Evolutionary conservation across 2,797 vertebrate genomes (phyloP).

Genomic region (Crocidura indochinensis): DNA sequence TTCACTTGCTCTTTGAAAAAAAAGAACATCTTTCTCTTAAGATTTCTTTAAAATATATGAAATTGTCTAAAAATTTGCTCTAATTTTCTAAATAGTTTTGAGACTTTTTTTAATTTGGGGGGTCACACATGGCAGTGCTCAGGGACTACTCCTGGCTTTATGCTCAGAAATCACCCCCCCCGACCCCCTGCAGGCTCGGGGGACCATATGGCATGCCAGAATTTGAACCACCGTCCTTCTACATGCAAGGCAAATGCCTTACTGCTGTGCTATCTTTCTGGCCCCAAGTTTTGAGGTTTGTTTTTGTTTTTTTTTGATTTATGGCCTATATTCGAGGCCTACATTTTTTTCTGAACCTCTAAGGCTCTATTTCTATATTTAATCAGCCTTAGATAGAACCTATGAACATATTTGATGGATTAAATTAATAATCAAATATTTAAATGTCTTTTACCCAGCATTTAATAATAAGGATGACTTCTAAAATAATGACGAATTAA

Average conservation of each 20-base stretch:
- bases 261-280: too few relatives aligned
- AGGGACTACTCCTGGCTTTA: too few relatives aligned
- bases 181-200: too few relatives aligned
- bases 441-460: neutral
- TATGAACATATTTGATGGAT: neutral
- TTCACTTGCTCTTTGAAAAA: neutral
- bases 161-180: too few relatives aligned
- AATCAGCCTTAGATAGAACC: slow-evolving; percentile 20
- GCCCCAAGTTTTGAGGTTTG: neutral
- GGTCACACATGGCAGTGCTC: too few relatives aligned
- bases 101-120: slow-evolving; percentile 22
- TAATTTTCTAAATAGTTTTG: neutral
- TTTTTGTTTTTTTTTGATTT: slow-evolving; percentile 38
- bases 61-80: slow-evolving; percentile 21
- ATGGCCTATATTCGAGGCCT: neutral
- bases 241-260: too few relatives aligned
- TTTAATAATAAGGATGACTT: neutral
- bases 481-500: neutral
- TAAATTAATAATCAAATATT: neutral
- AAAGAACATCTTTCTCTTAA: neutral
- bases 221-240: too few relatives aligned
- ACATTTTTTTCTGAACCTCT: slow-evolving; percentile 32
- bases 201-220: too few relatives aligned
- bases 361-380: slow-evolving; percentile 24
- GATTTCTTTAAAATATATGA: slow-evolving; percentile 18